These are phyloP conservation scores for Emberiza fucata DNA, from an alignment of 2,113 vertebrate species.

Conservation along the genomic window DNA sequence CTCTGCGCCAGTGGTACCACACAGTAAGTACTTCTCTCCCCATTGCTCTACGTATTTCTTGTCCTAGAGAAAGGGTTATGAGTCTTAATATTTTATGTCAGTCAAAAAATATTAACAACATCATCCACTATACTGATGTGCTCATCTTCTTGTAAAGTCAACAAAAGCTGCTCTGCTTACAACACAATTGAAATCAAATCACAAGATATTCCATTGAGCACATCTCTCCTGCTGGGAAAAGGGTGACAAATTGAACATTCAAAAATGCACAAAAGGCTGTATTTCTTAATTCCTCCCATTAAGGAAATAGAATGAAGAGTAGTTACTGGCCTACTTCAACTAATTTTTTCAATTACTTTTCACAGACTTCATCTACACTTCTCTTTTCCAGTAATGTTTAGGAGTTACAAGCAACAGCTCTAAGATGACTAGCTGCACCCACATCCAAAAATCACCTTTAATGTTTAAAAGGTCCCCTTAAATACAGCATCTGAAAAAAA, in stretches of 20 bases:
- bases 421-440: neutral
- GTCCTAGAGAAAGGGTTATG: neutral
- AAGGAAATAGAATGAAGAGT: neutral
- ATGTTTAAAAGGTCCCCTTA: neutral
- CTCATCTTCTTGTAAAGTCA: neutral
- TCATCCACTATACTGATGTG: neutral
- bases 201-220: neutral
- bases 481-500: neutral
- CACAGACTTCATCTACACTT: neutral
- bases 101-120: neutral
- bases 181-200: neutral
- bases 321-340: neutral
- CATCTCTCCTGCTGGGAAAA: neutral
- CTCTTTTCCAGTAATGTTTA: neutral
- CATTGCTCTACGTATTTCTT: neutral
- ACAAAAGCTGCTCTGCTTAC: neutral
- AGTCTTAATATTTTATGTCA: neutral
- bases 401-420: neutral
- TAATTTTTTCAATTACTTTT: neutral
- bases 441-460: neutral
- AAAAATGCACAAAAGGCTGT: neutral
- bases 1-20: fast-evolving
- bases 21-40: neutral
- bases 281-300: neutral
- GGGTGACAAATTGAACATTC: neutral